A percentile compares a stretch with the other conserved stretches of the same genome.
Conservation (phyloP, 2,797 vertebrate genomes). For the Sphenodon punctatus region DNA sequence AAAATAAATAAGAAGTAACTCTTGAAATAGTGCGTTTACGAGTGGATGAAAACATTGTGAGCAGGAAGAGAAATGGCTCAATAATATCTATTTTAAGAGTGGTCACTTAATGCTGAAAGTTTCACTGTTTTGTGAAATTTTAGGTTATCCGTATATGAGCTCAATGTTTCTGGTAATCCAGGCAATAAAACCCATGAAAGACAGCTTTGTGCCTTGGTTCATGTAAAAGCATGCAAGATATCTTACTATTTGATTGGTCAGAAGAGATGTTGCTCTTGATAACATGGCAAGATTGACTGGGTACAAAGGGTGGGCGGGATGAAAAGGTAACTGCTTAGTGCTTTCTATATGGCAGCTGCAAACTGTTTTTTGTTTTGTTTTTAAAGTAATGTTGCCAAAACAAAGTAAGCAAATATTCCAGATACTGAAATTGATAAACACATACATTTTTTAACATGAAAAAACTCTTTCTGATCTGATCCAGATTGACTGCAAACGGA, state of each 20-base stretch:
- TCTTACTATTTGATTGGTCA: constrained; percentile 20
- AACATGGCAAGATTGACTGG: constrained; percentile 44
- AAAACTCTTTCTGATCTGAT: not conserved
- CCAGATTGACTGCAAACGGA: not conserved
- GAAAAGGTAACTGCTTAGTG: constrained; percentile 11
- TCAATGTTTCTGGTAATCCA: constrained; percentile 1
- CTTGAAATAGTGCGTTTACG: constrained; percentile 48
- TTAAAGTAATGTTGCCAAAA: constrained; percentile 2
- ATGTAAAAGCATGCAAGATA: constrained; percentile 25
- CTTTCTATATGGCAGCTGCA: not conserved
- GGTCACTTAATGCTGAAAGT: constrained; percentile 38
- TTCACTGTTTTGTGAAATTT: constrained; percentile 43
- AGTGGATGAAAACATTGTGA: constrained; percentile 61
- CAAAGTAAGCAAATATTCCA: constrained; percentile 2
- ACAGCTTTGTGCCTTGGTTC: constrained; percentile 43
- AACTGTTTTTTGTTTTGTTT: too few relatives aligned
- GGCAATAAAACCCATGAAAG: constrained; percentile 46
- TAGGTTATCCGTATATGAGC: constrained; percentile 41
- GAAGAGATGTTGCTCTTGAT: constrained; percentile 1
- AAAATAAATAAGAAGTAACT: constrained; percentile 5
- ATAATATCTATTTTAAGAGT: constrained; percentile 52
- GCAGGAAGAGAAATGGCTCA: constrained; percentile 61
- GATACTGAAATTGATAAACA: not conserved
- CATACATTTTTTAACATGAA: not conserved
- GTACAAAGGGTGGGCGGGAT: not conserved